Evolutionary conservation across 2,113 vertebrate species (phyloP), one percentile per base, ranked within the genome.

Genomic region (Triplophysa tibetana): DNA sequence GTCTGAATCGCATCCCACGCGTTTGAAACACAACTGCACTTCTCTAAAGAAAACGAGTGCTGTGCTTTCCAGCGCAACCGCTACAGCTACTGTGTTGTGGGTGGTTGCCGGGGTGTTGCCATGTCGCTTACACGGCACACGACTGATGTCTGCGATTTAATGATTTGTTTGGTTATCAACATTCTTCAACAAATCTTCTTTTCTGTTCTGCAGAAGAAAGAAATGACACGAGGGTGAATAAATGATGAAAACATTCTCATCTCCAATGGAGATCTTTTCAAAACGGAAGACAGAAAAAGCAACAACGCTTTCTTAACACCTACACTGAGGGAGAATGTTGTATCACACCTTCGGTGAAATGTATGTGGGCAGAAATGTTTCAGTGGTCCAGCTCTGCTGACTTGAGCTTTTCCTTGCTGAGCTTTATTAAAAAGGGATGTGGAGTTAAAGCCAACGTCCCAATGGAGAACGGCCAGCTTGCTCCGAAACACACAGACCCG

Each of bases 401-500:
- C 45, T 70, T 17, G 41, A 69, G 38, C 17, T 13, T 66, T 77
- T 80, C 78, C 62, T 70, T 43, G 13, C 9, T 67, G 26, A 60
- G 48, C 38, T 43, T 72, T 75, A 84, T 82, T 84, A 82, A 82
- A 78, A 65, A 79, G 14, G 10, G 43, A 52, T 61, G 70, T 29
- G 62, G 19, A 82, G n/a, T 70, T 67, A 74, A 75, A 84, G 67
- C 5, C 70, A 56, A 62, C 62, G n/a, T 63, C 48, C 52, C 79
- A 29, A 13, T 38, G 12, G 75, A 63, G 75, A 83, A 64, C 3
- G 50, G 60, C 70, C 67, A 74, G 67, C 58, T 43, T 66, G 70
- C 52, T 61, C n/a, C 45, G 21, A 33, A 14, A 72, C 10, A 12
- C 43, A 12, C 43, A 70, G 24, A 70, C 70, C 50, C 43, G 66